A percentile compares a stretch with the other conserved stretches of the same genome.
These are phyloP conservation scores for Diplolepis rosae DNA, from an alignment of 2,888 invertebrate species.

Conservation along the genomic window DNA sequence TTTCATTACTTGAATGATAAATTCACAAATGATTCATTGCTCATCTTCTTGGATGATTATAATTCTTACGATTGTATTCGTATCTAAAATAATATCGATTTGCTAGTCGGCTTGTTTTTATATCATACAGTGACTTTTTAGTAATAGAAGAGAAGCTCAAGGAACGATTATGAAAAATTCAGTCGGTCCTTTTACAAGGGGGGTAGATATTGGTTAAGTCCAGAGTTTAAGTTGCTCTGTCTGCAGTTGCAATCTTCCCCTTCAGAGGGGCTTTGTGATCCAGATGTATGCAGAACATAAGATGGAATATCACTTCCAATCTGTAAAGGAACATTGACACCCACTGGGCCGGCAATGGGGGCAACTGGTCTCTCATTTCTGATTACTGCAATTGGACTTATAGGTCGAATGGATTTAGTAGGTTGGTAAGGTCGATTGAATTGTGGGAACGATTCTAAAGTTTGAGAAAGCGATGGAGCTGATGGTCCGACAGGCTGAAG, in stretches of 20 bases:
- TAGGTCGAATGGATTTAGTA: neutral
- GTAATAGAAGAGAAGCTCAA: slow-evolving; percentile 10
- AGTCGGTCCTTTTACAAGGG: slow-evolving; percentile 48
- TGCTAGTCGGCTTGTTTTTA: neutral
- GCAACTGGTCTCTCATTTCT: neutral
- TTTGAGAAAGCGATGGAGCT: neutral
- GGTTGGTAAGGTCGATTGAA: neutral
- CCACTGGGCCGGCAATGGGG: neutral
- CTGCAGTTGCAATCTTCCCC: slow-evolving; percentile 60
- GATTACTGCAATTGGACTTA: neutral
- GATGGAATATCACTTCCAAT: slow-evolving; percentile 2
- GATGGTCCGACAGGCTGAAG: neutral
- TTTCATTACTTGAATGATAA: neutral
- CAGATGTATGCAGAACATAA: slow-evolving; percentile 8
- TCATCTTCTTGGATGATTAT: neutral
- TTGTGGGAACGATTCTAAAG: neutral
- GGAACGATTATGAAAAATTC: slow-evolving; percentile 28
- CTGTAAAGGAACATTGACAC: neutral
- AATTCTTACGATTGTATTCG: neutral
- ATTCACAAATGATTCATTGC: neutral
- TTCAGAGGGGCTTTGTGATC: slow-evolving; percentile 4
- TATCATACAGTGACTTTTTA: slow-evolving; percentile 20
- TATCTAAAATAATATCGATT: neutral
- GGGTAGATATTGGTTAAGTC: slow-evolving; percentile 60
- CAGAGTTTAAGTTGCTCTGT: slow-evolving; percentile 55